Evolutionary conservation across 2,888 invertebrate genomes (phyloP), one percentile per base, ranked within the genome.

Genomic region (Penaeus monodon): DNA sequence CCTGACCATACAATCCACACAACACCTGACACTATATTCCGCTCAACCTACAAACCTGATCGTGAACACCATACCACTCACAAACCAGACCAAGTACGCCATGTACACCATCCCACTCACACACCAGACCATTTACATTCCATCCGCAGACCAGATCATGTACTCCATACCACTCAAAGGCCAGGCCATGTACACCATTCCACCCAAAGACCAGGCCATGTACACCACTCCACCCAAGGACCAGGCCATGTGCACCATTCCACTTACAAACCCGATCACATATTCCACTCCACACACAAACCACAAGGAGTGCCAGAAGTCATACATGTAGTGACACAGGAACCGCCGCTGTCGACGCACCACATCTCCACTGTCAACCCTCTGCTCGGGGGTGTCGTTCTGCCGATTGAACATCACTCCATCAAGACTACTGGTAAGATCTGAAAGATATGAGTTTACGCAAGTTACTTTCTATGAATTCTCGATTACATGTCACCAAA

Each of bases 311-410:
- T 38, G 8, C 73, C 29, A 7, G 73, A 73, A 22, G 38, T 22
- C 38, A 29, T 73, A 38, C 27, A 73, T 2, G 73, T 73, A 38
- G 73, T 73, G 73, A 73, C n/a, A 38, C 73, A 73, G 73, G 29
- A 29, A 38, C 27, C 73, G 33, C n/a, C 73, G 8, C 27, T 29
- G 73, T 29, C 22, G 33, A 22, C n/a, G 12, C 73, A 22, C 27
- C 73, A 73, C 73, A 17, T 29, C 73, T 33, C 73, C 33, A 73
- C 73, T 27, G 29, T 22, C 27, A n/a, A 38, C 22, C 73, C 73
- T 29, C 73, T 29, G 27, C 10, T n/a, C 38, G 33, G 29, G 73
- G 33, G 20, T 6, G 73, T 33, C 12, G 29, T 73, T 29, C 22
- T 73, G 33, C 29, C 73, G 1, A 8, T 38, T 38, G 29, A 73